Conservation (phyloP, 2,797 vertebrate species). For the Cuculus canorus region DNA sequence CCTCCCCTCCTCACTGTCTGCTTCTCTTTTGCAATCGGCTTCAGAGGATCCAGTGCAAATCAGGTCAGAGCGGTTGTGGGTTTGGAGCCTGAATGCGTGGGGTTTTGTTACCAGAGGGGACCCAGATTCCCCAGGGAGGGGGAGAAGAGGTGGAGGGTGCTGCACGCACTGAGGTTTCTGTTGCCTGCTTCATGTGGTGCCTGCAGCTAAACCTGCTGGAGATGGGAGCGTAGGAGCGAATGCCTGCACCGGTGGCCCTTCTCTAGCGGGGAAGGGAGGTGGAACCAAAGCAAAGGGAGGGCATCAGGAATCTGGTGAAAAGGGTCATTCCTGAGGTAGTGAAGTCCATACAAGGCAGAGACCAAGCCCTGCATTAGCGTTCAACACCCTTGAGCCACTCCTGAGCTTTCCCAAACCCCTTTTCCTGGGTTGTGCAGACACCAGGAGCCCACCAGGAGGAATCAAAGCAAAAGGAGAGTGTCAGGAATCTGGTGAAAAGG, state of each 20-base stretch:
- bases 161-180: constrained; percentile 29
- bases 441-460: not conserved
- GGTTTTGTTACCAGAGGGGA: not conserved
- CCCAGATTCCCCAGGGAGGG: not conserved
- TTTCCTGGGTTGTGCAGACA: too few relatives aligned
- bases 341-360: not conserved
- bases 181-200: not conserved
- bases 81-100: not conserved
- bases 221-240: not conserved
- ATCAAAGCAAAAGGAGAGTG: too few relatives aligned
- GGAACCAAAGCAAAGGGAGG: not conserved
- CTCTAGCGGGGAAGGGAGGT: not conserved
- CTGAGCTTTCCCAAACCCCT: not conserved
- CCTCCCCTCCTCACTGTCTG: constrained; percentile 65
- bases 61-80: constrained; percentile 49
- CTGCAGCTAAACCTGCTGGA: accelerated
- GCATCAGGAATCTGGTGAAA: not conserved
- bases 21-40: constrained; percentile 81
- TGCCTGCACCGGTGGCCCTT: accelerated
- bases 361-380: not conserved
- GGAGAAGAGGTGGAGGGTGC: not conserved
- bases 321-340: not conserved
- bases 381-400: accelerated
- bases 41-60: constrained; percentile 71
- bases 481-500: too few relatives aligned